phyloP scores from a whole-genome alignment of 2,888 invertebrate genomes.

The Eumacrocentrus americanus region DNA sequence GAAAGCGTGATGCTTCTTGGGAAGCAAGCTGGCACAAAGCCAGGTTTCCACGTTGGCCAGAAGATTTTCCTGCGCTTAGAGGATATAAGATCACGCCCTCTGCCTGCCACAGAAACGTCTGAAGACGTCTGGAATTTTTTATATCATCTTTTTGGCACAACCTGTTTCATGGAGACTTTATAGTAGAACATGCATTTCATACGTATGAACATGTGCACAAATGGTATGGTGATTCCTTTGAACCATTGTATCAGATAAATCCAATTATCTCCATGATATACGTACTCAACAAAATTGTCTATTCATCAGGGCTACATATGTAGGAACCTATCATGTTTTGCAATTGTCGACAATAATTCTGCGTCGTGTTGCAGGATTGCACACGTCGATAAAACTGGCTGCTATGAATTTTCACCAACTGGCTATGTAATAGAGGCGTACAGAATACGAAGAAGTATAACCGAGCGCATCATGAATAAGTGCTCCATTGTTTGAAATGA shows the following conservation, averaged over 20 bases:
- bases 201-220: no score
- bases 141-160: not conserved
- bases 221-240: no score
- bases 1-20: not conserved
- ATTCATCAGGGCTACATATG: no score
- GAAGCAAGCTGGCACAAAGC: constrained; percentile 8
- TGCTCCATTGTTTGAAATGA: constrained; percentile 22
- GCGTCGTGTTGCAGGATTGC: no score
- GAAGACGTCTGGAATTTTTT: constrained; percentile 5
- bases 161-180: not conserved
- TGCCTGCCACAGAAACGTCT: constrained; percentile 10
- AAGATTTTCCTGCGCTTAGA: constrained; percentile 16
- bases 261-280: no score
- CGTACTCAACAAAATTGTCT: no score
- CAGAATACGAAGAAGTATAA: constrained; percentile 20
- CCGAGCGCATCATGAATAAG: constrained; percentile 2
- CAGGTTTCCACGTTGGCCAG: constrained; percentile 14
- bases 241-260: no score
- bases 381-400: no score
- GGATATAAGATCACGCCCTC: constrained; percentile 9
- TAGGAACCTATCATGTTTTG: no score
- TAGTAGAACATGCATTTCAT: not conserved
- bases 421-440: no score
- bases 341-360: no score
- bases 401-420: no score